phyloP scores from a whole-genome alignment of 2,888 invertebrate genomes.

The Clunio marinus region DNA sequence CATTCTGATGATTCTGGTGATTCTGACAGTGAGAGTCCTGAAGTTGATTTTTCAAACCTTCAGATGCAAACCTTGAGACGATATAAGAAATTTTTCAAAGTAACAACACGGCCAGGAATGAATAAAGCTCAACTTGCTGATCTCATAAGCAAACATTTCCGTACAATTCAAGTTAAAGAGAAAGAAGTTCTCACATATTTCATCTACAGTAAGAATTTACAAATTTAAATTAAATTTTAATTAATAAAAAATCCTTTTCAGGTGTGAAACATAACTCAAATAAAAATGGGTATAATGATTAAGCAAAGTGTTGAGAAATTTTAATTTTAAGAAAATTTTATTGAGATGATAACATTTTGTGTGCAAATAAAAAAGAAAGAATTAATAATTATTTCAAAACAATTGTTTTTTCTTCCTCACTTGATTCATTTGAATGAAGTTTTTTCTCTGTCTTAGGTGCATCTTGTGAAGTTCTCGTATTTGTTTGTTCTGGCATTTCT shows the following conservation, averaged over 20 bases:
- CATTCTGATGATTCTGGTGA: slow-evolving; percentile 61
- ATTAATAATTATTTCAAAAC: slow-evolving; percentile 20
- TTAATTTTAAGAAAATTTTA: slow-evolving; percentile 3
- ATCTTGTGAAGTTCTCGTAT: neutral
- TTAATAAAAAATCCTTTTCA: too few relatives aligned
- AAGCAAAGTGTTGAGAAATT: slow-evolving; percentile 6
- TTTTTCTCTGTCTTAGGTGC: neutral
- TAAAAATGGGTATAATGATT: slow-evolving; percentile 2
- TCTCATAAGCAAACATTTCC: slow-evolving; percentile 88
- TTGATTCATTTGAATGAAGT: neutral
- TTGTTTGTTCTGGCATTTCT: neutral
- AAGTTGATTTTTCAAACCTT: slow-evolving; percentile 88
- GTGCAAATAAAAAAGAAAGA: neutral
- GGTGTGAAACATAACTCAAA: slow-evolving; percentile 68
- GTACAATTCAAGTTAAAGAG: slow-evolving; percentile 88
- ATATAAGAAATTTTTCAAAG: slow-evolving; percentile 91
- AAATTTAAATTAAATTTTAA: too few relatives aligned
- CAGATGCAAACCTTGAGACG: slow-evolving; percentile 91
- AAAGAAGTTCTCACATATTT: slow-evolving; percentile 93
- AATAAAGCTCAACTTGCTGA: slow-evolving; percentile 95
- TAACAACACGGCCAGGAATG: slow-evolving; percentile 82
- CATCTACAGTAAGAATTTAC: too few relatives aligned
- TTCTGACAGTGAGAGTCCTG: slow-evolving; percentile 60
- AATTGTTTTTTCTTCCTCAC: slow-evolving; percentile 24
- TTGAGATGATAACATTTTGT: neutral